Conservation (phyloP, 2,797 vertebrate genomes). For the Cossypha dichroa region DNA sequence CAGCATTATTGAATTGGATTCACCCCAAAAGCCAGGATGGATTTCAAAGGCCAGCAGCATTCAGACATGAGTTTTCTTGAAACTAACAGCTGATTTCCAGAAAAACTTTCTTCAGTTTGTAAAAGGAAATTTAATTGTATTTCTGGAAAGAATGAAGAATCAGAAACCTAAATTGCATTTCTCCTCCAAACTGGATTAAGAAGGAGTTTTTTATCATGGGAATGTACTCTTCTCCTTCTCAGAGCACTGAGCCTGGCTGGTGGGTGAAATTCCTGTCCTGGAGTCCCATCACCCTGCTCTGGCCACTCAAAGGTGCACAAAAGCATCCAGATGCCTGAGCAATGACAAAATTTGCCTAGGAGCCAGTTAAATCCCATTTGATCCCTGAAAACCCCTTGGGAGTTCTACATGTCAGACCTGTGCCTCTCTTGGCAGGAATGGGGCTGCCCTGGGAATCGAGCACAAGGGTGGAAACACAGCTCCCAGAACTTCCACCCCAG, state of each 20-base stretch:
- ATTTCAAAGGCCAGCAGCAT: background rate
- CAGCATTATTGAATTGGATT: background rate
- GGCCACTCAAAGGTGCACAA: background rate
- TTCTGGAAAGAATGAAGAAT: background rate
- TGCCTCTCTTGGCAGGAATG: accelerated
- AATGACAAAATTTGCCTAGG: background rate
- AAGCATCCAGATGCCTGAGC: background rate
- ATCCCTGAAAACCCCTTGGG: background rate
- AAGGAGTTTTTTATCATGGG: background rate
- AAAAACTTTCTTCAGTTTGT: background rate
- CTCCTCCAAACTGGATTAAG: background rate
- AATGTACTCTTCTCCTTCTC: background rate
- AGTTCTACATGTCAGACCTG: background rate
- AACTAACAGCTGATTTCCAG: background rate
- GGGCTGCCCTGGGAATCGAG: background rate
- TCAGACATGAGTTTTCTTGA: background rate
- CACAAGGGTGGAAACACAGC: background rate
- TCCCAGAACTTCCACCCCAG: background rate
- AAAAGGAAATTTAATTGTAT: background rate
- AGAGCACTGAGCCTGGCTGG: accelerated
- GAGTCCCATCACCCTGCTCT: background rate
- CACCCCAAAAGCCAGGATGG: background rate
- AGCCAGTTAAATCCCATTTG: background rate
- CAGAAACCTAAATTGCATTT: background rate
- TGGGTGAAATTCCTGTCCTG: accelerated